Evolutionary conservation across 2,888 invertebrate species (phyloP).

Genomic region (Terebella lapidaria): DNA sequence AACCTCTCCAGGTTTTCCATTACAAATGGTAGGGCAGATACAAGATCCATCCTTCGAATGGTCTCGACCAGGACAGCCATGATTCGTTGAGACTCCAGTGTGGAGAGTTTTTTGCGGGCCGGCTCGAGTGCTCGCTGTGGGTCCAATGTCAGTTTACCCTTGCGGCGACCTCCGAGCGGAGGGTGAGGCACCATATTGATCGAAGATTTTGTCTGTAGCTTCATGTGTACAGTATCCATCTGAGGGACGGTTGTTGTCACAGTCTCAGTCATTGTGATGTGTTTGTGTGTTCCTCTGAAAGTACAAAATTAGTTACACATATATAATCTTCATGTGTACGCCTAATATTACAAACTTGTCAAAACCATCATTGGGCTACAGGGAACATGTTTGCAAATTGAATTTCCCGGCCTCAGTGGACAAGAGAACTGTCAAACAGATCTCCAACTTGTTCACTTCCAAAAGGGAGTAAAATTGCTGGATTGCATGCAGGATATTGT

Average conservation of each 20-base stretch:
- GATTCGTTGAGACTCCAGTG: constrained; percentile 50
- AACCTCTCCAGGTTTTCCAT: constrained; percentile 43
- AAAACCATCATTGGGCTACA: too few relatives aligned
- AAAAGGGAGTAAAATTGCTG: too few relatives aligned
- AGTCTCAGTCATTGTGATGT: constrained; percentile 1
- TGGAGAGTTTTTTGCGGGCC: constrained; percentile 48
- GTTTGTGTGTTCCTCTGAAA: too few relatives aligned
- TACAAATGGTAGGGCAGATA: constrained; percentile 42
- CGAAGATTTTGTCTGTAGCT: not conserved
- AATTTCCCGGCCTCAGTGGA: too few relatives aligned
- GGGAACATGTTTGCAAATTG: too few relatives aligned
- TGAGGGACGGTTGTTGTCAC: not conserved
- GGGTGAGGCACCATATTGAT: not conserved
- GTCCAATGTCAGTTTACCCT: constrained; percentile 24
- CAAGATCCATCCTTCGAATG: constrained; percentile 40
- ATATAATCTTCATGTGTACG: too few relatives aligned
- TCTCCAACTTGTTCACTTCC: too few relatives aligned
- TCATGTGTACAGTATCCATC: constrained; percentile 3
- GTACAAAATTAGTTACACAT: too few relatives aligned
- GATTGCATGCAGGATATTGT: too few relatives aligned
- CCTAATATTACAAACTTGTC: too few relatives aligned
- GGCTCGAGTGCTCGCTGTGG: constrained; percentile 49
- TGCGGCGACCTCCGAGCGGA: not conserved
- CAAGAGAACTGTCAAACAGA: too few relatives aligned
- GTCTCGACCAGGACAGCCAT: constrained; percentile 51